These are phyloP conservation scores for Pangasius larnaudii DNA, from an alignment of 2,797 vertebrate species.

Conservation along the genomic window DNA sequence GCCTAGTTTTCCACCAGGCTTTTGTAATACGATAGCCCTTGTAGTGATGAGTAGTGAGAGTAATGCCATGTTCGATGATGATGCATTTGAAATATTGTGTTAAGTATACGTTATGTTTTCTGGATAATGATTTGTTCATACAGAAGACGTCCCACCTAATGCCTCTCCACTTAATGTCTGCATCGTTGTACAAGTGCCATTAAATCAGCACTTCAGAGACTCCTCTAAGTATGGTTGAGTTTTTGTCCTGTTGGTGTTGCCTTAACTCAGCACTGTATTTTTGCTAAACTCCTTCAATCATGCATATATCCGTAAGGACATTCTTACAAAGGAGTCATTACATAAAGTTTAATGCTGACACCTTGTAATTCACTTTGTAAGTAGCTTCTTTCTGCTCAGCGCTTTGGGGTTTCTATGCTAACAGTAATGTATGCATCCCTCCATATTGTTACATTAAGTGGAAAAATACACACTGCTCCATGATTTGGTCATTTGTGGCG, in stretches of 20 bases:
- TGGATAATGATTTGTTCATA: not conserved
- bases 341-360: not conserved
- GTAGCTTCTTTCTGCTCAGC: not conserved
- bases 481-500: not conserved
- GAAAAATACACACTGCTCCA: not conserved
- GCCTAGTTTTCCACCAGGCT: not conserved
- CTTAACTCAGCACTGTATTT: not conserved
- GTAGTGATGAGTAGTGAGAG: not conserved
- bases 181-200: no score
- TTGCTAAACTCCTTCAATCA: not conserved
- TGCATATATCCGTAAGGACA: no score
- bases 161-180: not conserved
- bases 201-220: not conserved
- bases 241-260: not conserved
- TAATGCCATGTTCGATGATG: not conserved
- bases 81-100: not conserved
- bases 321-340: not conserved
- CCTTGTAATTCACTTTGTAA: not conserved
- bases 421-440: not conserved
- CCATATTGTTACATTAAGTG: not conserved
- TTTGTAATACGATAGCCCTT: not conserved
- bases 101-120: not conserved
- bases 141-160: not conserved
- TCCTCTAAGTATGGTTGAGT: not conserved
- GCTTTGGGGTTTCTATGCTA: not conserved